Evolutionary conservation across 2,797 vertebrate genomes (phyloP).

Genomic region (Oceanodroma leucorhoa): DNA sequence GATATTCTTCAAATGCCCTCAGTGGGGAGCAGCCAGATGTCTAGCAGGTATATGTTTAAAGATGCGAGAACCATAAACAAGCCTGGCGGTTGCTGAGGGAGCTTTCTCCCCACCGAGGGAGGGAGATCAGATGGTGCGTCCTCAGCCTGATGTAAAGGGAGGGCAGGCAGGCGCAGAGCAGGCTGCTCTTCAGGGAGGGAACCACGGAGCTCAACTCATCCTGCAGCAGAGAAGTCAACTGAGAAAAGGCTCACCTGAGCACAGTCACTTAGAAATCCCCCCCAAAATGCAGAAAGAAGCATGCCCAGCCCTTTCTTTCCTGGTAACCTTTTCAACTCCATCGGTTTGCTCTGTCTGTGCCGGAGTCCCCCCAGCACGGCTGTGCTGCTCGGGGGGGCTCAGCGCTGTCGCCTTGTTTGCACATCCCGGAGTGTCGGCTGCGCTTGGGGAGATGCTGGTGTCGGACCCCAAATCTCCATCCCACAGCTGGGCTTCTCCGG

Average conservation of each 20-base stretch:
- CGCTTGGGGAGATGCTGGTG: neutral
- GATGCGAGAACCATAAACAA: neutral
- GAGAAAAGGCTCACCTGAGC: neutral
- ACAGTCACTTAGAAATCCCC: neutral
- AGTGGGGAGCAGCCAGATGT: neutral
- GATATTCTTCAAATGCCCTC: neutral
- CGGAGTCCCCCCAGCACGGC: rapidly evolving
- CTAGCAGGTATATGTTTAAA: neutral
- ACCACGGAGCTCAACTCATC: neutral
- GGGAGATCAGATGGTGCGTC: neutral
- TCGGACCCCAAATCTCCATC: neutral
- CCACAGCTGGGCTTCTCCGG: neutral
- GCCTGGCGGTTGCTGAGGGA: neutral
- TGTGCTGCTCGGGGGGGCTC: rapidly evolving
- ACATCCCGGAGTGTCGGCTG: neutral
- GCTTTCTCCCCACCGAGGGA: neutral
- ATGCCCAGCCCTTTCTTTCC: neutral
- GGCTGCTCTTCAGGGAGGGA: neutral
- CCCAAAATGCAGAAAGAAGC: neutral
- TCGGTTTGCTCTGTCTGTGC: neutral
- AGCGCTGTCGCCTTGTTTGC: rapidly evolving
- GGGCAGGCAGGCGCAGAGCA: neutral
- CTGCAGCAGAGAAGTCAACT: neutral
- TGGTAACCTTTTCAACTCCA: neutral
- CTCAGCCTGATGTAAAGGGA: neutral